A percentile compares a stretch with the other conserved stretches of the same genome.
Evolutionary conservation across 2,888 invertebrate species (phyloP).

Genomic region (Rutpela maculata): DNA sequence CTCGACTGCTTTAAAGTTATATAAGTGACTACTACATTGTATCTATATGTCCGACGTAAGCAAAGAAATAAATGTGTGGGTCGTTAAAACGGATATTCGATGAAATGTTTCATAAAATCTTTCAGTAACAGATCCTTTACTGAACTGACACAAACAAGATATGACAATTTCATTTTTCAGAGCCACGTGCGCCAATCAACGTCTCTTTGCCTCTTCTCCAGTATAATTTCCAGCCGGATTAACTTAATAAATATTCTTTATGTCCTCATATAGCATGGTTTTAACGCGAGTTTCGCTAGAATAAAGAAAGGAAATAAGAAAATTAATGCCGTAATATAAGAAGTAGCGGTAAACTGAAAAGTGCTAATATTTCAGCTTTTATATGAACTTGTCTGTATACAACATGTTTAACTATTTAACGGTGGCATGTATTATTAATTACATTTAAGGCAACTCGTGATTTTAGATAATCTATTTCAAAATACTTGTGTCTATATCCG

Average conservation of each 20-base stretch:
- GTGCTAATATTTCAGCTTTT: neutral
- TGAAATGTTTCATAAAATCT: slow-evolving; percentile 25
- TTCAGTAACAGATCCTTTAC: slow-evolving; percentile 19
- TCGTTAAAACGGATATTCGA: slow-evolving; percentile 7
- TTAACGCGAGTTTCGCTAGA: slow-evolving; percentile 2
- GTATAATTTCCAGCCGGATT: slow-evolving; percentile 23
- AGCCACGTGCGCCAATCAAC: slow-evolving; percentile 25
- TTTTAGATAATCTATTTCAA: neutral
- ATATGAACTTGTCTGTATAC: neutral
- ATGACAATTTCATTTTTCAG: slow-evolving; percentile 27
- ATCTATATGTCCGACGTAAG: neutral
- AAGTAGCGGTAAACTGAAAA: slow-evolving; percentile 11
- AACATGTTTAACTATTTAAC: neutral
- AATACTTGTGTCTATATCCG: too few relatives aligned
- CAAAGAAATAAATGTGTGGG: slow-evolving; percentile 10
- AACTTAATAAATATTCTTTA: slow-evolving; percentile 26
- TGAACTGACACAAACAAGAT: slow-evolving; percentile 19
- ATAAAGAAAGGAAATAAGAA: neutral
- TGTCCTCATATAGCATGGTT: slow-evolving; percentile 2
- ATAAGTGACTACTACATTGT: neutral
- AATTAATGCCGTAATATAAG: slow-evolving; percentile 5
- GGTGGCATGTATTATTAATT: neutral
- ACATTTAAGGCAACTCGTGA: neutral
- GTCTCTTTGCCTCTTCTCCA: slow-evolving; percentile 17
- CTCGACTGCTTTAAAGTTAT: neutral